These are phyloP conservation scores for Pogona vitticeps DNA, from an alignment of 2,113 vertebrate genomes.

Conservation along the genomic window DNA sequence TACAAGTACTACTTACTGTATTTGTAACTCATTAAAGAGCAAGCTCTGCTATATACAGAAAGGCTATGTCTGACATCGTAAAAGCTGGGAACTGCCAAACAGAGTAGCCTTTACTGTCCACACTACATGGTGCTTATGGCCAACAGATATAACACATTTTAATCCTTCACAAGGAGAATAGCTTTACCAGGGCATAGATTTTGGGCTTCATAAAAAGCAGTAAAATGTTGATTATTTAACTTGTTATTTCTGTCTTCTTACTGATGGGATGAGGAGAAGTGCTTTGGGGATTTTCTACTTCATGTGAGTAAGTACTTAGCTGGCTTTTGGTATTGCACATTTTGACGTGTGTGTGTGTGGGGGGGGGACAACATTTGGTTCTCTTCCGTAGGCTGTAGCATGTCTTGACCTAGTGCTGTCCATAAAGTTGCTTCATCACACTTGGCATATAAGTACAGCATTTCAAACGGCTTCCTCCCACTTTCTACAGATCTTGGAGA, in stretches of 20 bases:
- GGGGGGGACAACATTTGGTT: neutral
- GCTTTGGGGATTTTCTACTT: neutral
- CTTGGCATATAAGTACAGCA: neutral
- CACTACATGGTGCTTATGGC: neutral
- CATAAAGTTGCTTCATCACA: neutral
- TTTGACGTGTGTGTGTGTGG: neutral
- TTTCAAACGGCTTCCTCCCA: neutral
- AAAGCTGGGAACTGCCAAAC: neutral
- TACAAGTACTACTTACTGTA: neutral
- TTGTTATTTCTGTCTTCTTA: neutral
- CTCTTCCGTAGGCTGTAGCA: neutral
- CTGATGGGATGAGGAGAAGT: neutral
- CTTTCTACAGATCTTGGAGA: neutral
- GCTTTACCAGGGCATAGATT: neutral
- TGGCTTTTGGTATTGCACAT: neutral
- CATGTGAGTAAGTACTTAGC: neutral
- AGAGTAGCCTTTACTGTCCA: neutral
- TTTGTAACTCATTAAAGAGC: neutral
- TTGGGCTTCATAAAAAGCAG: no score
- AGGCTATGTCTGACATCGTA: neutral
- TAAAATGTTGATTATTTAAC: neutral
- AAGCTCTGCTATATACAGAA: neutral
- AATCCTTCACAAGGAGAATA: neutral
- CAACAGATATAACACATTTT: neutral
- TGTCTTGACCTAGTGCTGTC: neutral